These are phyloP conservation scores for Didymodactylos carnosus DNA, from an alignment of 2,888 invertebrate species.

Conservation along the genomic window DNA sequence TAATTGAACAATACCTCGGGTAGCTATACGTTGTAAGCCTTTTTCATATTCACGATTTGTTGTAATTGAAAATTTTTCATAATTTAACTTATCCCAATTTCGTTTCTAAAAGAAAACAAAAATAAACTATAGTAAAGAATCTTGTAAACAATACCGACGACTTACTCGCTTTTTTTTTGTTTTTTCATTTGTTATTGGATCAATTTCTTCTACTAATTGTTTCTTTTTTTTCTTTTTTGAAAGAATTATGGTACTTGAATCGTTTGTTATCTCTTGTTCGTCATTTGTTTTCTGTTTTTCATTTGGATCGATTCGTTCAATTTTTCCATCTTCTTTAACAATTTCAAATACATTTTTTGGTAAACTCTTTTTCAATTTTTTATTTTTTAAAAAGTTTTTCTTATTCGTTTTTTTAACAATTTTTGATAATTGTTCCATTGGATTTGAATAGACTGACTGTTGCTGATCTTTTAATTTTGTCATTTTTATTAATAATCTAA, in stretches of 20 bases:
- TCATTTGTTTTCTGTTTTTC: background rate
- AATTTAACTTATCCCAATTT: background rate
- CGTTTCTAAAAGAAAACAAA: background rate
- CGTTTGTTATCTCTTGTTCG: too few relatives aligned
- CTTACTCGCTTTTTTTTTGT: background rate
- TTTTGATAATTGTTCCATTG: too few relatives aligned
- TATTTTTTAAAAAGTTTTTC: too few relatives aligned
- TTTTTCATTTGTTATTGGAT: background rate
- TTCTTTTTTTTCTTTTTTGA: too few relatives aligned
- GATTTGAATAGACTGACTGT: too few relatives aligned
- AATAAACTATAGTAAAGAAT: too few relatives aligned
- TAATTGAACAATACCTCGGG: constrained; percentile 2
- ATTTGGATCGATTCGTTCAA: background rate
- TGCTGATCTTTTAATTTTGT: too few relatives aligned
- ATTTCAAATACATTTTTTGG: background rate
- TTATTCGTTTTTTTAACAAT: too few relatives aligned
- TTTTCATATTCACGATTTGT: background rate
- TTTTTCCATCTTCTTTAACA: background rate
- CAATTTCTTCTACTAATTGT: too few relatives aligned
- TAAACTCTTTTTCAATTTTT: background rate
- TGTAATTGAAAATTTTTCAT: background rate
- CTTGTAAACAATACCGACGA: background rate
- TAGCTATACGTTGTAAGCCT: background rate
- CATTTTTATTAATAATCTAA: too few relatives aligned
- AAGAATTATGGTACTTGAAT: too few relatives aligned